These are phyloP conservation scores for Gavialis gangeticus DNA, from an alignment of 2,113 vertebrate genomes.

Conservation along the genomic window DNA sequence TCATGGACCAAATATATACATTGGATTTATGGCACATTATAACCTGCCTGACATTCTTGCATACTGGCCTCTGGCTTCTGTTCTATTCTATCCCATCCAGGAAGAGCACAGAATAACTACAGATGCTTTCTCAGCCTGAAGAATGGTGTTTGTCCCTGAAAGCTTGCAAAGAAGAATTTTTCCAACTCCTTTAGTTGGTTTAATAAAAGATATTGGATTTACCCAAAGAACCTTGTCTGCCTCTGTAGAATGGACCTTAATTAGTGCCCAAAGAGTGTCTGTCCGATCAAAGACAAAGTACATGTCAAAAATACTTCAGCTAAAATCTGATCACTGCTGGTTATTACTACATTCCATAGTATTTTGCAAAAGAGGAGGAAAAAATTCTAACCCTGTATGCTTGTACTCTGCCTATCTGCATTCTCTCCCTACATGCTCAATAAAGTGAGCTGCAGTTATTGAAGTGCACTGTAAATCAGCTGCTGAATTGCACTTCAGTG, in stretches of 20 bases:
- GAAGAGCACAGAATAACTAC: too few relatives aligned
- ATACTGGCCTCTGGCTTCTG: too few relatives aligned
- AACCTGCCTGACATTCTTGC: too few relatives aligned
- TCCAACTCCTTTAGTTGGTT: too few relatives aligned
- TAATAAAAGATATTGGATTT: too few relatives aligned
- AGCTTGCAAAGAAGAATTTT: too few relatives aligned
- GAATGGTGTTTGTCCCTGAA: too few relatives aligned
- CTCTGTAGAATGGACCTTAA: background rate
- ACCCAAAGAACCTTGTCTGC: too few relatives aligned
- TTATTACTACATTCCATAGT: background rate
- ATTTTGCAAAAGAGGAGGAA: background rate
- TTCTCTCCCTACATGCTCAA: background rate
- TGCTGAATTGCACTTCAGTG: background rate
- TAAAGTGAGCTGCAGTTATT: background rate
- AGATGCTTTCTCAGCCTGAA: too few relatives aligned
- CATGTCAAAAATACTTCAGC: background rate
- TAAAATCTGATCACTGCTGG: background rate
- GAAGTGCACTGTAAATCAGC: background rate
- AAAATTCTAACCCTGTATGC: background rate
- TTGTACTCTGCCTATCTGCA: background rate
- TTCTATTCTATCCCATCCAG: too few relatives aligned
- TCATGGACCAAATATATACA: too few relatives aligned
- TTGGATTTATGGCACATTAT: too few relatives aligned
- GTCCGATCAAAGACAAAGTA: background rate
- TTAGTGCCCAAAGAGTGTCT: background rate